Conservation (phyloP, 2,113 vertebrate species). For the Nymphicus hollandicus region DNA sequence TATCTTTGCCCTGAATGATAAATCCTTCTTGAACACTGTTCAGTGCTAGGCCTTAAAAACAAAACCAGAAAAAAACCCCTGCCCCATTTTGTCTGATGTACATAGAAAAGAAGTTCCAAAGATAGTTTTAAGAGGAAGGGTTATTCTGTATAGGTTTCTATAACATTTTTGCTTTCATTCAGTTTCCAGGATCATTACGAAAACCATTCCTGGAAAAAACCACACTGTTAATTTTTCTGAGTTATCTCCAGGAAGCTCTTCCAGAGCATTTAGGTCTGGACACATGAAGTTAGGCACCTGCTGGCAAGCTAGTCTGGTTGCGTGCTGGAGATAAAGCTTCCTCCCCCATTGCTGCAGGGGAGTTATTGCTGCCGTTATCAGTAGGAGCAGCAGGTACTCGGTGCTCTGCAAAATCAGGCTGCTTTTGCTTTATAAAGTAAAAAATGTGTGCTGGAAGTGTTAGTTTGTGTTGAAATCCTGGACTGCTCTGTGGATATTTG, state of each 20-base stretch:
- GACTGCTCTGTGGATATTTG: background rate
- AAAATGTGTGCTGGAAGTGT: background rate
- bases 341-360: background rate
- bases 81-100: background rate
- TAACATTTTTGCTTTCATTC: background rate
- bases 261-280: background rate
- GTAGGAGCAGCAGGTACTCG: background rate
- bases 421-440: background rate
- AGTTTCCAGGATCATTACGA: background rate
- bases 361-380: background rate
- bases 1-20: background rate
- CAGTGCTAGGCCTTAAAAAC: background rate
- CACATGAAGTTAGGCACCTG: slow-evolving; percentile 7
- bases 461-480: background rate
- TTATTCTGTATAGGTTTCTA: background rate
- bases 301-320: background rate
- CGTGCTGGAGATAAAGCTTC: background rate
- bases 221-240: background rate
- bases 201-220: background rate
- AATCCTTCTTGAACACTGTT: background rate
- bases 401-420: background rate
- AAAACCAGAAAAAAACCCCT: background rate
- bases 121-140: background rate
- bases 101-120: background rate
- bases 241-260: background rate